These are phyloP conservation scores for Butorides virescens DNA, from an alignment of 2,113 vertebrate genomes.

Conservation along the genomic window DNA sequence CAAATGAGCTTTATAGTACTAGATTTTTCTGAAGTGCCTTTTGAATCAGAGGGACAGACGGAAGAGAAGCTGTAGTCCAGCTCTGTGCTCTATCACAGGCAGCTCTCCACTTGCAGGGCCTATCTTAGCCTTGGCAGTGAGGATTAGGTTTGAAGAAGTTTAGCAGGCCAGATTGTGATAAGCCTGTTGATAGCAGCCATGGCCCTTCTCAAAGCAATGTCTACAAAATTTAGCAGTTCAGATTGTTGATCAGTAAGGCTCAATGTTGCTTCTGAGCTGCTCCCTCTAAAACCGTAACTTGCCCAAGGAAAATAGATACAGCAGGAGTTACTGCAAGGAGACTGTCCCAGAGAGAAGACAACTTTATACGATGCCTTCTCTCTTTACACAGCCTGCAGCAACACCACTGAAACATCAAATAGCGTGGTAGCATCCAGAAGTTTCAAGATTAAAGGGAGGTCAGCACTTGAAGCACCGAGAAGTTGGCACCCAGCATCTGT, in stretches of 20 bases:
- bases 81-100: background rate
- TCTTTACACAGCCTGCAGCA: background rate
- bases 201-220: background rate
- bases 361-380: rapidly evolving
- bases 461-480: background rate
- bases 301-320: background rate
- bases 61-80: background rate
- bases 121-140: background rate
- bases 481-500: background rate
- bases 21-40: background rate
- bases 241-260: background rate
- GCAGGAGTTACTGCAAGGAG: background rate
- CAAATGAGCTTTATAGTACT: background rate
- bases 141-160: background rate
- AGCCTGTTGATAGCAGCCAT: background rate
- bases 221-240: background rate
- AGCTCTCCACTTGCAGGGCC: background rate
- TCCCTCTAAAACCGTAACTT: rapidly evolving
- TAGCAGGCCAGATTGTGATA: background rate
- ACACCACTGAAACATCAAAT: background rate
- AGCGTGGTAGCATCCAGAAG: background rate
- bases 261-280: background rate
- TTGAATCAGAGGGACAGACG: background rate
- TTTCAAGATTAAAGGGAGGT: background rate
- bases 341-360: background rate